Base-by-base conservation (phyloP, 1,140 invertebrate species). In the Danaus melanippus region DNA sequence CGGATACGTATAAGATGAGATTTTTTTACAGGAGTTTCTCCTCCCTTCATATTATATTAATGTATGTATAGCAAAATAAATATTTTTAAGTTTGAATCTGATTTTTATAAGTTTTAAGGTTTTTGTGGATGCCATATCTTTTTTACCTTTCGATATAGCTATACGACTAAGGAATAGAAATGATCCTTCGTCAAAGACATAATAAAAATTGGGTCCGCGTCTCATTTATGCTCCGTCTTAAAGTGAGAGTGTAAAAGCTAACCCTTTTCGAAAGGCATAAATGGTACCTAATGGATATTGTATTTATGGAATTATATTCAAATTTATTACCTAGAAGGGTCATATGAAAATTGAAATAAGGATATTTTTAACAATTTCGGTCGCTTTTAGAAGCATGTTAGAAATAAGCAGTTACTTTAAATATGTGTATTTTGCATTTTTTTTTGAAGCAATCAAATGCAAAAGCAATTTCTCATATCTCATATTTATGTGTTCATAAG, bases 221-320 rank as follows among this genome's bases (percentile, higher is more conserved):
- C 12, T 12, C 42, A 49, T 56, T 56, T 56, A 58, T 53, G 46
- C 56, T 40, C 15, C 46, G 48, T 46, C 45, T 51, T 53, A 53
- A 53, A 58, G 56, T 58, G 46, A 12, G 50, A 53, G 50, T 50
- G 56, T 58, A 58, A 58, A 58, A 58, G 56, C 50, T 51, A 58
- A 58, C 42, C 56, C 56, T 44, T 58, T 58, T 53, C 46, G 56
- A 40, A 53, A 53, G 50, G 53, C 46, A 51, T 51, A 58, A 58
- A 58, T 53, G 15, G 21, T 32, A n/a, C n/a, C n/a, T n/a, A 32
- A 32, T 32, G 46, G 50, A 50, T 58, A 50, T 48, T 53, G 41
- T 46, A 57, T 50, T 32, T 49, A 53, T 39, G 50, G 46, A 58
- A 58, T 58, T 53, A 47, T 58, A 58, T 58, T 53, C 50, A 58